Evolutionary conservation across 1,140 invertebrate species (phyloP), one percentile per base, ranked within the genome.

Genomic region (Ridgeia piscesae): DNA sequence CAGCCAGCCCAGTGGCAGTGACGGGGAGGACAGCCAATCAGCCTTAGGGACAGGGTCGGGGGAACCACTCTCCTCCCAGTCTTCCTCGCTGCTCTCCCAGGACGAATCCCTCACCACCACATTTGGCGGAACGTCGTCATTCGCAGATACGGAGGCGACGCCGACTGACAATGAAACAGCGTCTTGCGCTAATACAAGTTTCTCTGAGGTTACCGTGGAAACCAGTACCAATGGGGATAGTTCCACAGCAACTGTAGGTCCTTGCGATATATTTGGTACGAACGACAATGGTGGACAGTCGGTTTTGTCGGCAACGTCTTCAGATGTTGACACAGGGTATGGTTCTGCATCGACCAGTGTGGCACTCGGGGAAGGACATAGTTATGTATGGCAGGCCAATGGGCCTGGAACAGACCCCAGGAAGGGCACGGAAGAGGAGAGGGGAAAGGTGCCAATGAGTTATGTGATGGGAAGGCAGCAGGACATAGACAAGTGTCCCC

Each of bases 381-480:
- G 42, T 42, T 42, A 42, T 42, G 42, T 6, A 42, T 11, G 42
- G 42, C 42, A 42, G 42, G 42, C 42, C 11, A 42, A 11, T 77
- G 58, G 0, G 58, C 11, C 58, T 21, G 58, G 58, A 21, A 77
- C 27, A 27, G 6, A 77, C 27, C 17, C 58, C 0, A 0, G 58
- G 58, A 77, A 77, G 17, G 58, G 27, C 8, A 77, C 14, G 0
- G 58, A 77, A 31, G 58, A 77, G 27, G 58, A 77, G 58, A 77
- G 58, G 17, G 58, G 58, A 77, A 77, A 77, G 58, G 58, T 77
- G 35, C 89, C 89, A 4, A 90, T 33, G 21, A 48, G 91, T 17
- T 42, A 42, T n/a, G 91, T 91, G 91, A 42, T 91, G 91, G 91
- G 91, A 11, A 9, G 48, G 17, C 91, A 91, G 91, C 91, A 91